Base-by-base conservation (phyloP, 2,888 invertebrate genomes). In the Brachycybe producta region DNA sequence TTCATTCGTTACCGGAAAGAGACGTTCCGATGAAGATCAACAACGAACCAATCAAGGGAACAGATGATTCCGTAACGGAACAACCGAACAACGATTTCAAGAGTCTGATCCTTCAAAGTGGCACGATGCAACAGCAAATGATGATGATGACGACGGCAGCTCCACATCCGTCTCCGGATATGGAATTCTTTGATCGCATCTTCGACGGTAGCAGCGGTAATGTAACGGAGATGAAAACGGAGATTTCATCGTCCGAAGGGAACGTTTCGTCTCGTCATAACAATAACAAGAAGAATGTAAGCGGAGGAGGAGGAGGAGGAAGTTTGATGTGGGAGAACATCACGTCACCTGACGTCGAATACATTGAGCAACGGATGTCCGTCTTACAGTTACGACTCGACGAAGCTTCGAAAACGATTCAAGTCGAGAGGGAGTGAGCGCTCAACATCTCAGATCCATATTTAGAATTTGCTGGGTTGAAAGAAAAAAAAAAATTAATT, bases 341-440 rank as follows among this genome's bases (percentile, higher is more conserved):
- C 17, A 15, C 43, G 27, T 34, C 32, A 13, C 30, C 49, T 30
- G 42, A 39, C 35, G 35, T 32, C 46, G 51, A 56, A 26, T 43
- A 49, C 38, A 54, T 59, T 2, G 61, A 62, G 41, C 63, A 65
- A 27, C 61, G 59, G 51, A 46, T 62, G 4, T 56, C 60, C 0
- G 54, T 61, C 52, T 55, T 82, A 38, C 79, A 82, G 61, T 65
- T 79, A 52, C 72, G 79, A 58, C 64, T 84, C 27, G 82, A 84
- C 52, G 84, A 84, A 63, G 77, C 82, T 2, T 77, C 79, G 13
- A 81, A 80, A 66, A 79, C 79, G 0, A 70, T 83, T 43, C 76
- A 76, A 58, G 74, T 73, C 17, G 84, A 84, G 67, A 70, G 79
- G 72, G 81, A 82, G 83, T 84, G 69, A 73, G 78, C 68, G 7